phyloP scores from a whole-genome alignment of 2,888 invertebrate species.

The Drosophila pseudotakahashii region DNA sequence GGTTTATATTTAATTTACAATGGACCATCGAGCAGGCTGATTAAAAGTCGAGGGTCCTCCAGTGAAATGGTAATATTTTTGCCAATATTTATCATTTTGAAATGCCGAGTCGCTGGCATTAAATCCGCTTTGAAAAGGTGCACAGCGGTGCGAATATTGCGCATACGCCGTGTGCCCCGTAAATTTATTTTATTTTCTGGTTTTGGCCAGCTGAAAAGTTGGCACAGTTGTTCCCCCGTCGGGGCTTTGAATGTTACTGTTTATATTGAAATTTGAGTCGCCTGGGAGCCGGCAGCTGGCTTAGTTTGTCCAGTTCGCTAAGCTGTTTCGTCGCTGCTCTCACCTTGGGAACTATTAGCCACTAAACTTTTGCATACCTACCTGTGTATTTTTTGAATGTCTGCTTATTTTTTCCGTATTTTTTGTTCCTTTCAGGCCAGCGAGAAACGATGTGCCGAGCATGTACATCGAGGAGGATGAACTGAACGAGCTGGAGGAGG shows the following conservation, averaged over 20 bases:
- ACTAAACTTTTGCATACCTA: slow-evolving; percentile 69
- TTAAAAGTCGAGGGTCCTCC: slow-evolving; percentile 25
- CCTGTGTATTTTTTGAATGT: slow-evolving; percentile 24
- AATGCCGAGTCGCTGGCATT: neutral
- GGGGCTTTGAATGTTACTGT: slow-evolving; percentile 14
- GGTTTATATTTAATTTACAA: slow-evolving; percentile 34
- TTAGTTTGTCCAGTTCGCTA: slow-evolving; percentile 30
- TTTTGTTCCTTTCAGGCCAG: slow-evolving; percentile 76
- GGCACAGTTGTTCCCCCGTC: slow-evolving; percentile 46
- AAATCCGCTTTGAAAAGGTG: slow-evolving; percentile 1
- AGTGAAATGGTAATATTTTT: slow-evolving; percentile 8
- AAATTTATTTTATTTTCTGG: slow-evolving; percentile 18
- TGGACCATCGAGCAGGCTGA: slow-evolving; percentile 19
- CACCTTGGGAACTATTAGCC: slow-evolving; percentile 67
- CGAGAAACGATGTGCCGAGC: slow-evolving; percentile 84
- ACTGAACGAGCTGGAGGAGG: slow-evolving; percentile 83
- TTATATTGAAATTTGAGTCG: slow-evolving; percentile 31
- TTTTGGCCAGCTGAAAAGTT: slow-evolving; percentile 30
- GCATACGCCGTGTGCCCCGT: slow-evolving; percentile 48
- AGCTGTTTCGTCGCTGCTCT: slow-evolving; percentile 10
- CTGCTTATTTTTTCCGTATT: slow-evolving; percentile 8
- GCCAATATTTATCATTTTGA: slow-evolving; percentile 19
- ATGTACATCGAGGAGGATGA: slow-evolving; percentile 85
- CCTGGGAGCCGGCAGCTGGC: slow-evolving; percentile 17
- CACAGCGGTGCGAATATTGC: slow-evolving; percentile 15